Evolutionary conservation across 2,797 vertebrate genomes (phyloP), one percentile per base, ranked within the genome.

Genomic region (Mormyrops boulengeri): DNA sequence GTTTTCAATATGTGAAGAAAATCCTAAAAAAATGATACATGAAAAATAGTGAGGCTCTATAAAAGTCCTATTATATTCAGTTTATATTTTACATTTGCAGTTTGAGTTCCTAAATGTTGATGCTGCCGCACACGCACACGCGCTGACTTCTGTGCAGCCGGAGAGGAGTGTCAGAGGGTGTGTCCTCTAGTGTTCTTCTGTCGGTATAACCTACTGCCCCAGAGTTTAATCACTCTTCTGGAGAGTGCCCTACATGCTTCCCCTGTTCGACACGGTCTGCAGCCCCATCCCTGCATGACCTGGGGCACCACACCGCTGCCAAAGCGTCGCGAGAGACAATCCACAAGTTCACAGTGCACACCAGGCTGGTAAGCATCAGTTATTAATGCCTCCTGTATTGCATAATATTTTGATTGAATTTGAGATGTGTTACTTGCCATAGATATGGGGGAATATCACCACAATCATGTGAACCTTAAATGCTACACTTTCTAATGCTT

Each of bases 131-230:
- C 85, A 26, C 30, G 4, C 84, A 52, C 50, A 34, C 9, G 0
- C 47, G 7, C 41, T 85, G 11, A 87, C 66, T 50, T 38, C 19
- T 34, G 34, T 55, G 62, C 55, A 30, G 62, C 84, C 17, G 84
- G 52, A 77, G 89, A 77, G 85, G 89, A 90, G 92, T 87, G 91
- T 89, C 89, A 90, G 95, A 87, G 95, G 96, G 96, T 93, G 95
- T 96, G 95, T 94, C 95, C 92, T 94, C 89, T 14, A 88, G 12
- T 93, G 94, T 44, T 94, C 93, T 92, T 93, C 94, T 86, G 89
- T 92, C 93, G 91, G 85, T 92, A 91, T 92, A 92, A 94, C 87
- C 89, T 93, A 90, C 88, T 90, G 88, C 87, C 89, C 88, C 26
- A 89, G 84, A 89, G 87, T 90, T 93, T 92, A 93, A 92, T 92